Percentiles rank a stretch among this genome's conserved stretches.
These are phyloP conservation scores for Vanessa atalanta DNA, from an alignment of 1,140 invertebrate species.

Conservation along the genomic window DNA sequence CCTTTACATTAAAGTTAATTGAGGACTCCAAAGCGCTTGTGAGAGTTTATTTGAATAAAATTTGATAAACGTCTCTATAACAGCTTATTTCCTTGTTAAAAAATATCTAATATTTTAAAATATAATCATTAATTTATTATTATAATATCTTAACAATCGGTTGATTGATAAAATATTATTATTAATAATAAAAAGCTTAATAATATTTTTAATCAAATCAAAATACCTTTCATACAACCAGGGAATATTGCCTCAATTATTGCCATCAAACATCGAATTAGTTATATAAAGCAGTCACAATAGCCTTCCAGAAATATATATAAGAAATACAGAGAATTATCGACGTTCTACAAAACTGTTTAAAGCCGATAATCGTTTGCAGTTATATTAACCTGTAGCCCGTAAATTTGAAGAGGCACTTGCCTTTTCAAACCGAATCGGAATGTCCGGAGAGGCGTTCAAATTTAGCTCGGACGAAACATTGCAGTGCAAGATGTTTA, in stretches of 20 bases:
- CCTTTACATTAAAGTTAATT: no score
- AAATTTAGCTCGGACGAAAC: slow-evolving; percentile 64
- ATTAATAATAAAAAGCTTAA: neutral
- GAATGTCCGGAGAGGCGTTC: slow-evolving; percentile 62
- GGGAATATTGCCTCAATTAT: slow-evolving; percentile 19
- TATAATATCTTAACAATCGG: neutral
- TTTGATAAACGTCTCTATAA: no score
- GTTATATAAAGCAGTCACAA: slow-evolving; percentile 47
- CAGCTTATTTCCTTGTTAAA: no score
- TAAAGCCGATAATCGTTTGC: slow-evolving; percentile 50
- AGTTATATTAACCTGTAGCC: slow-evolving; percentile 44
- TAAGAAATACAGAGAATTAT: slow-evolving; percentile 33
- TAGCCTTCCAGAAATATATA: slow-evolving; percentile 23
- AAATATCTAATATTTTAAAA: no score
- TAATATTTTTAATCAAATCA: neutral
- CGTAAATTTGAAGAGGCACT: slow-evolving; percentile 70
- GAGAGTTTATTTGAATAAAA: no score
- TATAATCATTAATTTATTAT: no score
- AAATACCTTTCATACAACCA: neutral
- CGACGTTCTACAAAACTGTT: slow-evolving; percentile 29
- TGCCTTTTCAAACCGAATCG: slow-evolving; percentile 70
- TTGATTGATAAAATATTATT: neutral
- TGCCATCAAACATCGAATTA: slow-evolving; percentile 54
- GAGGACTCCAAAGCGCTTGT: no score
- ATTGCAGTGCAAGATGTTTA: slow-evolving; percentile 31